Evolutionary conservation across 2,113 vertebrate genomes (phyloP), one percentile per base, ranked within the genome.

Genomic region (Cairina moschata): DNA sequence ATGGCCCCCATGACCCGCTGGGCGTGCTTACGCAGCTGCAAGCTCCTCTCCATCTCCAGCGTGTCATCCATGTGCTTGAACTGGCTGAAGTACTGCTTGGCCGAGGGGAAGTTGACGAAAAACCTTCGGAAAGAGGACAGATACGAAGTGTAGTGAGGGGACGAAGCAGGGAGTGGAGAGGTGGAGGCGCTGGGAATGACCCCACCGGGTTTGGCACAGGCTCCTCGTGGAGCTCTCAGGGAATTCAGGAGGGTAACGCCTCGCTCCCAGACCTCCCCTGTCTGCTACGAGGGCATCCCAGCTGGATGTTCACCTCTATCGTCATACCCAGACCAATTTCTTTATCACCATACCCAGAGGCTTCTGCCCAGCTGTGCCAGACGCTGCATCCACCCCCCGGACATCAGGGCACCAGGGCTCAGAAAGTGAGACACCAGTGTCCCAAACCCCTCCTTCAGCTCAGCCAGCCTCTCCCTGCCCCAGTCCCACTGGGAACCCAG

Each of bases 51-150:
- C 98, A 98, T 98, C 66, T 98, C 98, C 96, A 98, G 56, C 0
- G 98, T 97, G 36, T 98, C 98, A 44, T 98, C 97, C 98, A 98
- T 97, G 96, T 98, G 97, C 96, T 97, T 98, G 97, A 99, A 99
- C 98, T 99, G 99, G 97, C 99, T 99, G 98, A 99, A 99, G 97
- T 99, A 99, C 97, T 99, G 99, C 98, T 99, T 99, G 97, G 99
- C 99, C 0, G 99, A 99, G 0, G 99, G 99, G 94, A 99, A 99
- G 97, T 99, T 99, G 96, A 99, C 98, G 46, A 99, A 99, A 98
- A 99, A 99, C 98, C 99, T 99, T 93, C 8, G 21, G 86, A n/a
- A 68, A 46, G 84, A 83, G 92, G 28, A 5, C 9, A 84, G 73
- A 91, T 29, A 75, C 0, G 3, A 55, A 68, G 65, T 2, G 26